Evolutionary conservation across 2,113 vertebrate genomes (phyloP).

Genomic region (Callospermophilus lateralis): DNA sequence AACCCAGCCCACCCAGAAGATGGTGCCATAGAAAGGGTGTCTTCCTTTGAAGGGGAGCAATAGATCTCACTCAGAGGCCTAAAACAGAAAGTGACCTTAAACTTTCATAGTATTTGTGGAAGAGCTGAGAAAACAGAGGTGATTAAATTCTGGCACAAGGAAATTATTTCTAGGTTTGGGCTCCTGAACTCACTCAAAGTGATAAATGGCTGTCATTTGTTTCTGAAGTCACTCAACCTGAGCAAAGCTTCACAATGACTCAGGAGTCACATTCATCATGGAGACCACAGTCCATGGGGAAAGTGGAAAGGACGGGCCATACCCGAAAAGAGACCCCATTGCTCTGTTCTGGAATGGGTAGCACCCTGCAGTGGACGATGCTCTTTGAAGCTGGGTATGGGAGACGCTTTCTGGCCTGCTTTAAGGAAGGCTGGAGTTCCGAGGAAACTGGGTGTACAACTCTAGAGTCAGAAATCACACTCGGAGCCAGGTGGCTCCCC

Average conservation of each 20-base stretch:
- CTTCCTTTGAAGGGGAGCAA: not conserved
- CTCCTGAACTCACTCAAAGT: not conserved
- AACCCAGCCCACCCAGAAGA: not conserved
- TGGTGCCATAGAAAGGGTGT: not conserved
- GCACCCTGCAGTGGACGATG: too few species aligned
- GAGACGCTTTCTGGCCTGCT: too few species aligned
- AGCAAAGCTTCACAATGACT: not conserved
- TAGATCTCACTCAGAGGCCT: not conserved
- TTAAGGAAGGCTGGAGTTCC: too few species aligned
- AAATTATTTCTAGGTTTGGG: not conserved
- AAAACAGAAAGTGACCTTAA: not conserved
- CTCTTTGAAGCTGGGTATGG: too few species aligned
- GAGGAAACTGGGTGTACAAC: too few species aligned
- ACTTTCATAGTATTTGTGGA: not conserved
- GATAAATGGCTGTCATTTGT: not conserved
- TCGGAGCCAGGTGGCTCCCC: too few species aligned
- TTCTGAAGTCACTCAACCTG: not conserved
- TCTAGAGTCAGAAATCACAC: too few species aligned
- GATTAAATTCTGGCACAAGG: not conserved
- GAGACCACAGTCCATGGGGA: too few species aligned
- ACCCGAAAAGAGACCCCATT: too few species aligned
- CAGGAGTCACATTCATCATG: too few species aligned
- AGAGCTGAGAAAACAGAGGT: not conserved
- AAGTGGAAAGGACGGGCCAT: too few species aligned
- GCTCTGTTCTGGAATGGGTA: too few species aligned